Conservation (phyloP, 2,797 vertebrate genomes). For the Gallirallus australis region DNA sequence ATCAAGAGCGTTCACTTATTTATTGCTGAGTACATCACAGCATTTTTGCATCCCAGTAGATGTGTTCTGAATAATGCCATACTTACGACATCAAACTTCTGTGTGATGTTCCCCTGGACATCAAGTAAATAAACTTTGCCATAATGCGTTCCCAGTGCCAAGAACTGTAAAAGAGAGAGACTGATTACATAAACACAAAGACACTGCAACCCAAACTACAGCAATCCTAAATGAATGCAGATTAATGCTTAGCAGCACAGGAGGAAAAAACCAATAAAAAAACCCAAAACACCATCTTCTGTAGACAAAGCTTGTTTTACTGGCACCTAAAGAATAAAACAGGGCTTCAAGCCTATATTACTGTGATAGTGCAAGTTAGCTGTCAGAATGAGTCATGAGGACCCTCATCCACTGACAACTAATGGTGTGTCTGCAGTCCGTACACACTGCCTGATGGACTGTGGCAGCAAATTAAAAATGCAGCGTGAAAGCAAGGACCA, state of each 20-base stretch:
- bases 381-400: constrained; percentile 79
- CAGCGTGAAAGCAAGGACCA: constrained; percentile 72
- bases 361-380: constrained; percentile 52
- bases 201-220: background rate
- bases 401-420: constrained; percentile 72
- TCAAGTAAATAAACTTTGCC: constrained; percentile 98
- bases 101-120: constrained; percentile 95
- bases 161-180: constrained; percentile 85
- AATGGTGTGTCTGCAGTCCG: constrained; percentile 45
- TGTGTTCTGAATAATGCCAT: constrained; percentile 12
- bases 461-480: constrained; percentile 86
- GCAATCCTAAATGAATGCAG: background rate
- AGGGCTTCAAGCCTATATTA: constrained; percentile 40
- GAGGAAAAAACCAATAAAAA: background rate
- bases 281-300: background rate
- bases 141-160: constrained; percentile 96
- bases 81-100: constrained; percentile 99
- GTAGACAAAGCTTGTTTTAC: constrained; percentile 42
- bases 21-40: background rate
- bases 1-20: background rate
- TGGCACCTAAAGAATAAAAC: constrained; percentile 29
- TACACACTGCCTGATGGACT: constrained; percentile 69
- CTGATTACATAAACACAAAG: constrained; percentile 31
- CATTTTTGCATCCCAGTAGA: background rate
- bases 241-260: background rate